Evolutionary conservation across 2,113 vertebrate species (phyloP), one percentile per base, ranked within the genome.

Genomic region (Patagioenas fasciata): DNA sequence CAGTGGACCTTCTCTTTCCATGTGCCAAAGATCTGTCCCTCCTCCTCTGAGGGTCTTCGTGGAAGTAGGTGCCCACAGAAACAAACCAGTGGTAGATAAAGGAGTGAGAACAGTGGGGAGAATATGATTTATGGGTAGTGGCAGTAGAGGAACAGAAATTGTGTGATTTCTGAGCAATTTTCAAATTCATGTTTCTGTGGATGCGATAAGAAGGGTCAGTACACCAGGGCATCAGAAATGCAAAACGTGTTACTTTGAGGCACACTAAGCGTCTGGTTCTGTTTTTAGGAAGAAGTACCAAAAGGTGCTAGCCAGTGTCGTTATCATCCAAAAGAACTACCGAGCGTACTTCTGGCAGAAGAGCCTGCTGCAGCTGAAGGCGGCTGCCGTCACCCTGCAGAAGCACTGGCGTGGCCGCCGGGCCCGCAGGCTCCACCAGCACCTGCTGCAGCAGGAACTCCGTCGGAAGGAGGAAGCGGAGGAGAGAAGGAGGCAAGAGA

Each of bases 261-360:
- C 0, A 4, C 65, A 36, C 62, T 87, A 57, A 86, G 69, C 53
- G 56, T 96, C 88, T 86, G 88, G 40, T 89, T 91, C 36, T 88
- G 60, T 62, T 91, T 85, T 8, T 74, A 99, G 99, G 98, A 99
- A 99, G 97, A 98, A 98, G 74, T 99, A 98, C 60, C 98, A 92
- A 95, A 98, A 97, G 94, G 97, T 98, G 71, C 96, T 98, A 93
- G 96, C 97, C 97, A 99, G 98, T 96, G 97, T 97, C 12, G 87
- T 99, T 94, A 97, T 97, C 88, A 99, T 99, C 96, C 99, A 99
- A 97, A 99, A 99, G 97, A 98, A 99, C 97, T 99, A 98, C 95
- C 98, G 99, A 3, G 98, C 98, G 1, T 97, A 98, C 94, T 99
- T 98, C 97, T 99, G 98, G 98, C 98, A 98, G 88, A 97, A 97